Percentiles rank a stretch among this genome's conserved stretches.
Conservation (phyloP, 2,888 invertebrate genomes). For the Amblyjoppa fuscipennis region DNA sequence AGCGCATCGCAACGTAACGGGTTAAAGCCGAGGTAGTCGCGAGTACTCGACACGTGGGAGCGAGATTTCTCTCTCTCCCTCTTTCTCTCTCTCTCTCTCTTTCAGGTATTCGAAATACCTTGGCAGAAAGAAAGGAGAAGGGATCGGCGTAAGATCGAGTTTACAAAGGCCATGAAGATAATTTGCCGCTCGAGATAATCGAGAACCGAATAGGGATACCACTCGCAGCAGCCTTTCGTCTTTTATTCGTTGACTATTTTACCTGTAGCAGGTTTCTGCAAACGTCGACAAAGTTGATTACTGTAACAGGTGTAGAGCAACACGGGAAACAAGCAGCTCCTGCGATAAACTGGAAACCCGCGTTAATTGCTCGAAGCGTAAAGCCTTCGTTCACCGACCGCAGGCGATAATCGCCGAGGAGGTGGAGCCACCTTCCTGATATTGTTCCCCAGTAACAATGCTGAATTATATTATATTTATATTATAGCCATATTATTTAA, state of each 20-base stretch:
- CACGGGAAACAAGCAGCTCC: conserved; percentile 27
- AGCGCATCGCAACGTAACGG: conserved; percentile 66
- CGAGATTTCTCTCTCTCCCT: not conserved
- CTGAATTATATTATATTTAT: not conserved
- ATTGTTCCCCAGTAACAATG: not conserved
- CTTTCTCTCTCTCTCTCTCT: not conserved
- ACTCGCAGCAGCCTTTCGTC: conserved; percentile 3
- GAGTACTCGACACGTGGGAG: conserved; percentile 48
- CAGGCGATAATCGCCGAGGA: conserved; percentile 7
- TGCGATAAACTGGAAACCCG: conserved; percentile 30
- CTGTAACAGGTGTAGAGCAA: conserved; percentile 31
- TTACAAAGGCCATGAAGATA: conserved; percentile 42
- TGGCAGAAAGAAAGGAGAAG: conserved; percentile 25
- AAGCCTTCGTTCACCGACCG: not conserved
- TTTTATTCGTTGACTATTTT: conserved; percentile 45
- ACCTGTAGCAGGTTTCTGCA: conserved; percentile 58
- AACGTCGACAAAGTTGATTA: conserved; percentile 51
- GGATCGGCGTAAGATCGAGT: conserved; percentile 45
- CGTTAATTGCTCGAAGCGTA: conserved; percentile 40
- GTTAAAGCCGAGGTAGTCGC: conserved; percentile 43
- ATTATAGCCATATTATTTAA: not conserved
- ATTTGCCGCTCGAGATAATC: conserved; percentile 34
- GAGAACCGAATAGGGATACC: not conserved
- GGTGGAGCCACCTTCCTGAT: conserved; percentile 45
- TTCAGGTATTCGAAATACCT: conserved; percentile 25